Base-by-base conservation (phyloP, 2,113 vertebrate species). In the Otis tarda region DNA sequence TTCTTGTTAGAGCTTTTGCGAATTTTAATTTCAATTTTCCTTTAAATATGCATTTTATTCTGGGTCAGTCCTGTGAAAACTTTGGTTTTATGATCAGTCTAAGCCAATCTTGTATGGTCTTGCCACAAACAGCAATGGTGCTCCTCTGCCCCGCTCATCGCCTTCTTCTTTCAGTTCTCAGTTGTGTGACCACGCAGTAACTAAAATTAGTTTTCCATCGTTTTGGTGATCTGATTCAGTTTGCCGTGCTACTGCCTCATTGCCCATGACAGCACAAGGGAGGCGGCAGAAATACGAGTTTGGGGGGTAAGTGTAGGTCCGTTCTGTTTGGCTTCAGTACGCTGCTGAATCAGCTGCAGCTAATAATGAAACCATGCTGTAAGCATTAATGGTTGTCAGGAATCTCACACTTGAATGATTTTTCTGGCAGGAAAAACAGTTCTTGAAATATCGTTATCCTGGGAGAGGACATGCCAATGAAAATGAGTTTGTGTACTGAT, bases 321-420 rank as follows among this genome's bases (percentile, higher is more conserved):
- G 2, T 68, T 63, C 39, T 85, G 19, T 84, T 47, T 71, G 30
- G n/a, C 45, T 85, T 90, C 53, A 45, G 67, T 59, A 14, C 39
- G 7, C 15, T 68, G 64, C 52, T 75, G 49, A 71, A 82, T 73
- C 49, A 63, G 56, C 64, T 94, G 69, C 87, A 87, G 52, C 18
- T 91, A 18, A 30, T 68, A 15, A 16, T 67, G 87, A 75, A 91
- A 64, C 15, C 14, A 13, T 24, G 43, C 49, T 75, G 22, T 37
- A 68, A 92, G 49, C 39, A 24, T 64, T 87, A 49, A 21, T 70
- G 18, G 47, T 68, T 78, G 37, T 82, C 53, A 82, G 86, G 68
- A 83, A 37, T 94, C 55, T 95, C 64, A 80, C 33, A 50, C 50
- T 55, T 39, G 12, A 73, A 41, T 53, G 67, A 76, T 53, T 94